phyloP scores from a whole-genome alignment of 2,888 invertebrate species.

The Hofmannophila pseudospretella region DNA sequence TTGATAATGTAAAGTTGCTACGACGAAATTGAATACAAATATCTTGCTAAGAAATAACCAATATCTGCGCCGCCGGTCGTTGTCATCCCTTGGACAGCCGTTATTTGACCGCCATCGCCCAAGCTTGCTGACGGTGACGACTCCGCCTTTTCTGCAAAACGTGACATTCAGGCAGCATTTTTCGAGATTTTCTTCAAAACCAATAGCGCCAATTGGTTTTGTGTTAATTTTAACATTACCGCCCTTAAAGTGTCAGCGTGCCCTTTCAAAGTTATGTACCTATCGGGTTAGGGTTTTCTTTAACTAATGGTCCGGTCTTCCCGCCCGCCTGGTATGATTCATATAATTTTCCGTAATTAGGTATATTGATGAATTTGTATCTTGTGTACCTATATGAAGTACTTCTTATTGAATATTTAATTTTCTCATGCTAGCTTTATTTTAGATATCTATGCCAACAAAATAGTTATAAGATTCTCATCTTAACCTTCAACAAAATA shows the following conservation, averaged over 20 bases:
- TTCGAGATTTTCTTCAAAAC: not conserved
- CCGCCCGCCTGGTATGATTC: constrained; percentile 44
- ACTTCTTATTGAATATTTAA: too few species aligned
- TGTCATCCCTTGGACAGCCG: constrained; percentile 36
- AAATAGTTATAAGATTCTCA: too few species aligned
- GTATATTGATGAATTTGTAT: constrained; percentile 4
- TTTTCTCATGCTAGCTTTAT: too few species aligned
- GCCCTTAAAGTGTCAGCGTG: too few species aligned
- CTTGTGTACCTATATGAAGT: not conserved
- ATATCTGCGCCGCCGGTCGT: too few species aligned
- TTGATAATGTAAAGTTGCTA: not conserved
- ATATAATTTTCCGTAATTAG: constrained; percentile 23
- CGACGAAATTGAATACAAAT: too few species aligned
- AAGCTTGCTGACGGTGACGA: constrained; percentile 52
- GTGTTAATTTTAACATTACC: not conserved
- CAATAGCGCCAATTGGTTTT: not conserved
- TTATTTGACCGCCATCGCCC: constrained; percentile 76
- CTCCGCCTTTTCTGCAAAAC: constrained; percentile 56
- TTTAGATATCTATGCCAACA: too few species aligned
- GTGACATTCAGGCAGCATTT: constrained; percentile 28
- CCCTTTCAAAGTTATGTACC: too few species aligned
- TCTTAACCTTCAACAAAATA: too few species aligned
- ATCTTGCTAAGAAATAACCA: not conserved
- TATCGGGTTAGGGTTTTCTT: too few species aligned
- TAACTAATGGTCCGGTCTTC: too few species aligned